phyloP scores from a whole-genome alignment of 2,888 invertebrate genomes.

The Auanema freiburgensis region DNA sequence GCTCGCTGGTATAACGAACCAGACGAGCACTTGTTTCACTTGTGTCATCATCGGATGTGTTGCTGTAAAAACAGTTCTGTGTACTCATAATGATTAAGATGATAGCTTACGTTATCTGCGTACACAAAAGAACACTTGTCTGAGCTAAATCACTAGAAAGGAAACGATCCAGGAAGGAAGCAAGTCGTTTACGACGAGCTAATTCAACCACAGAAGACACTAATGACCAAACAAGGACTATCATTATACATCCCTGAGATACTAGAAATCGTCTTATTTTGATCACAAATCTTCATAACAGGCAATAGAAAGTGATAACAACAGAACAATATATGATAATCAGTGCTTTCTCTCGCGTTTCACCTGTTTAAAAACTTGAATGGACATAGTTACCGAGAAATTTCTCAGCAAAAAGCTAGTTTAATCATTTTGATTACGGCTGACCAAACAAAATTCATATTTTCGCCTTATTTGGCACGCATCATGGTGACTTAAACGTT shows the following conservation, averaged over 20 bases:
- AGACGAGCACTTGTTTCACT: conserved; percentile 8
- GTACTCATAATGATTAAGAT: not conserved
- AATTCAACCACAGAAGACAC: conserved; percentile 45
- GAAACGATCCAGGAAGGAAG: conserved; percentile 33
- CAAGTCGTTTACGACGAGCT: conserved; percentile 34
- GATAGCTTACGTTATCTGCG: conserved; percentile 11
- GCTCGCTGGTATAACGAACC: conserved; percentile 33
- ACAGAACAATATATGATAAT: conserved; percentile 1
- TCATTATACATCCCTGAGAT: conserved; percentile 31
- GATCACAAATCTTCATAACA: not conserved
- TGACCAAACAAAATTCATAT: too few species aligned
- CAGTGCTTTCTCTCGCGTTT: too few species aligned
- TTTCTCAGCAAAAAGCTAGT: too few species aligned
- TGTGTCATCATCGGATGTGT: not conserved
- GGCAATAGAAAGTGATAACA: not conserved
- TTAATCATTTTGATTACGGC: too few species aligned
- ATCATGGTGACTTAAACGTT: too few species aligned
- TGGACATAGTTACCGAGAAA: too few species aligned
- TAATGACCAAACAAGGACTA: conserved; percentile 59
- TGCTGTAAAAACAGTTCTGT: too few species aligned
- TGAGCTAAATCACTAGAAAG: conserved; percentile 26
- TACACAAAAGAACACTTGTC: conserved; percentile 34
- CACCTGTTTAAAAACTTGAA: too few species aligned
- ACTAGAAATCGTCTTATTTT: not conserved
- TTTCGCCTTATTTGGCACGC: too few species aligned